phyloP scores from a whole-genome alignment of 2,113 vertebrate species.

The Vombatus ursinus region DNA sequence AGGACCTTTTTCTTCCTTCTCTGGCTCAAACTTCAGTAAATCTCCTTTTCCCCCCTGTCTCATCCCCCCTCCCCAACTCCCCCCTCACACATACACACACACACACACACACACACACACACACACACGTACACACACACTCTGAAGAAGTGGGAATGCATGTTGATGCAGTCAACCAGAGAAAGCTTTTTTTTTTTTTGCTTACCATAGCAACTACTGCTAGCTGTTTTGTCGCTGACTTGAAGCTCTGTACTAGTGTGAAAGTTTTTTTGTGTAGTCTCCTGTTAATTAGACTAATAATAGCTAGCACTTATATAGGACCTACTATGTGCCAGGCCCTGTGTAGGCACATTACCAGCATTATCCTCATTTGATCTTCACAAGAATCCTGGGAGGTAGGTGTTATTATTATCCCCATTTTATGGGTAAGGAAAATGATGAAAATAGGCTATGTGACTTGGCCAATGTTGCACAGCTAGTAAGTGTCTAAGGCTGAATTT shows the following conservation, averaged over 20 bases:
- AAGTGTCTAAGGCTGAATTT: neutral
- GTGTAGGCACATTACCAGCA: neutral
- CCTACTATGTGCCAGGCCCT: neutral
- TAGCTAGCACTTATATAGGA: neutral
- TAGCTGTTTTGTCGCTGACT: slow-evolving; percentile 41
- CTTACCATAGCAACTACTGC: slow-evolving; percentile 41
- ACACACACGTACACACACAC: neutral
- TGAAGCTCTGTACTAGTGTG: slow-evolving; percentile 7
- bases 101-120: too few species aligned
- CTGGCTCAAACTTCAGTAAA: slow-evolving; percentile 9
- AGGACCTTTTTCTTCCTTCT: neutral
- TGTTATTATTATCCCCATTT: neutral
- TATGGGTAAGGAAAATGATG: neutral
- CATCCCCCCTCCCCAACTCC: neutral
- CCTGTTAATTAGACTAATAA: neutral
- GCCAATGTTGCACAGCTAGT: neutral
- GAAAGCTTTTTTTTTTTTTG: slow-evolving; percentile 33
- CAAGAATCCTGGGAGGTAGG: neutral
- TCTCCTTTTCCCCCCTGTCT: neutral
- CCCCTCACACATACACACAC: too few species aligned
- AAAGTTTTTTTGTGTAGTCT: slow-evolving; percentile 43
- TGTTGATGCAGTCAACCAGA: slow-evolving; percentile 17
- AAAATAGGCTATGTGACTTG: neutral
- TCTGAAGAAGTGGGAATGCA: slow-evolving; percentile 20
- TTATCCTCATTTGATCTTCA: neutral